Evolutionary conservation across 2,888 invertebrate genomes (phyloP).

Genomic region (Watsonalla cultraria): DNA sequence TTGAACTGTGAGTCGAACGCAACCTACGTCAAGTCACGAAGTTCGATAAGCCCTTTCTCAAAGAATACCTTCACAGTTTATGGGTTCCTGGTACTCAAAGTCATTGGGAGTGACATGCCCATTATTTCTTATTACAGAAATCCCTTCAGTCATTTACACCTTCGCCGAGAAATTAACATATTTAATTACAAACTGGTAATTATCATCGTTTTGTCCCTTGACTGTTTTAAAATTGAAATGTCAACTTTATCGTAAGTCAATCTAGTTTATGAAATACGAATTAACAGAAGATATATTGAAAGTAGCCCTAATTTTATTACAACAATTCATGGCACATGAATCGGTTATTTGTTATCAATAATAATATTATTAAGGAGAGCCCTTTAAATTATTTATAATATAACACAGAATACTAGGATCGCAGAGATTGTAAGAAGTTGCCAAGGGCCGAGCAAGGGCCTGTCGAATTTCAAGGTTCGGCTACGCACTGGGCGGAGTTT

Average conservation of each 20-base stretch:
- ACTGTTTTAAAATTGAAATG: conserved; percentile 10
- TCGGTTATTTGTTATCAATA: conserved; percentile 36
- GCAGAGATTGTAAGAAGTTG: conserved; percentile 57
- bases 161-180: conserved; percentile 40
- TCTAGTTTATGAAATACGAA: not conserved
- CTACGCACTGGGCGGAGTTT: conserved; percentile 72
- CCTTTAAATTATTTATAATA: conserved; percentile 80
- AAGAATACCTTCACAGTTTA: conserved; percentile 28
- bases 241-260: conserved; percentile 9
- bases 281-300: too few relatives aligned
- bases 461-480: conserved; percentile 64
- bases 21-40: conserved; percentile 2
- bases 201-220: conserved; percentile 10
- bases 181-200: conserved; percentile 50
- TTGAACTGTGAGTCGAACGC: conserved; percentile 12
- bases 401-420: conserved; percentile 72
- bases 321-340: conserved; percentile 4
- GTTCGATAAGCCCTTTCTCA: conserved; percentile 29
- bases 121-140: conserved; percentile 71
- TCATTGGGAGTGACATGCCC: conserved; percentile 80
- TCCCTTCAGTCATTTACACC: conserved; percentile 69
- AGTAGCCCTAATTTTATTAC: too few relatives aligned
- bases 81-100: conserved; percentile 72
- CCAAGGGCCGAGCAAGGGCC: conserved; percentile 68
- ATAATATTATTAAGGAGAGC: conserved; percentile 58